Percentiles rank a stretch among this genome's conserved stretches.
phyloP scores from a whole-genome alignment of 2,797 vertebrate genomes.

The Chloroceryle amazona region DNA sequence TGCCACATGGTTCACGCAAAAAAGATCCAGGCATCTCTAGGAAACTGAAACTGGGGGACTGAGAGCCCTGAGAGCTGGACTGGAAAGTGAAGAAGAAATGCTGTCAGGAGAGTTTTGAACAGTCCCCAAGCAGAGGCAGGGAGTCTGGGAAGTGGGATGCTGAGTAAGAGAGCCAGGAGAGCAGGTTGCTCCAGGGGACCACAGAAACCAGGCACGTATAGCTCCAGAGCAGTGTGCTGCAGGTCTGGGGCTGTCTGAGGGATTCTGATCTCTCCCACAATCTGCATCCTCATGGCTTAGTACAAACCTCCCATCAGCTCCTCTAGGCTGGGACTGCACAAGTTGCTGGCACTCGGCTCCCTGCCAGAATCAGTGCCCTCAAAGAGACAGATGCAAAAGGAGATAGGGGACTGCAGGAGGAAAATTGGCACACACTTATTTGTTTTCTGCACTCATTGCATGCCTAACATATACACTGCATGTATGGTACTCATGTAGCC shows the following conservation, averaged over 20 bases:
- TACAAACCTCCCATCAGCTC: background rate
- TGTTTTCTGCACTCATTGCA: background rate
- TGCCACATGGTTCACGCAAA: background rate
- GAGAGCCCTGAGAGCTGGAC: background rate
- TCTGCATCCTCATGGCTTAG: constrained; percentile 5
- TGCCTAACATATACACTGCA: background rate
- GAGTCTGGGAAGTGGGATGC: constrained; percentile 14
- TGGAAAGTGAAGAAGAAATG: background rate
- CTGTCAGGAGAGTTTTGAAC: background rate
- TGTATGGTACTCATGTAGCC: background rate
- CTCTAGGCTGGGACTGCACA: background rate
- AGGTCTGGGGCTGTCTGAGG: constrained; percentile 1
- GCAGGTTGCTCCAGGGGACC: background rate
- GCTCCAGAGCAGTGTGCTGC: background rate
- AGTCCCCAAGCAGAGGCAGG: background rate
- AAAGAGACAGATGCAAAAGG: background rate
- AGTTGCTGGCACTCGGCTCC: background rate
- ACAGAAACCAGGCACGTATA: background rate
- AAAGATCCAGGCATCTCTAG: background rate
- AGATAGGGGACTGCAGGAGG: background rate
- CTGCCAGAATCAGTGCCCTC: background rate
- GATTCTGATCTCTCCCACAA: background rate
- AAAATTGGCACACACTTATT: background rate
- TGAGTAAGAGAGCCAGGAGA: background rate
- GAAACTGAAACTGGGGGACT: background rate